These are phyloP conservation scores for Leptobrachium ailaonicum DNA, from an alignment of 2,113 vertebrate species.

Conservation along the genomic window DNA sequence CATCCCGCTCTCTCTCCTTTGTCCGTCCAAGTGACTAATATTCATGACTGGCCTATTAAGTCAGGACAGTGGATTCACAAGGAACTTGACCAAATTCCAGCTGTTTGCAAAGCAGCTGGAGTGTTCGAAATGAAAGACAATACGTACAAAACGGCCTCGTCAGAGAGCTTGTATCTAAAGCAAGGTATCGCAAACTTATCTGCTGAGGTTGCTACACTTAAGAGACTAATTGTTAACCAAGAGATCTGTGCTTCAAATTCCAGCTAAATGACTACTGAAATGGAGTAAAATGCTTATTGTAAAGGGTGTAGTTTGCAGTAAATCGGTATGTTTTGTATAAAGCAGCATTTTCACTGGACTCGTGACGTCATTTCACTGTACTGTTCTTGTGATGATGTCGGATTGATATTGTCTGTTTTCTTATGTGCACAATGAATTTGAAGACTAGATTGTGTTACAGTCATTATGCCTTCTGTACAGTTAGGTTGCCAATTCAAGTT, in stretches of 20 bases:
- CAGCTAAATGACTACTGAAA: conserved; percentile 72
- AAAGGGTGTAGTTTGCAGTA: conserved; percentile 70
- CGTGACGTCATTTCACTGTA: conserved; percentile 87
- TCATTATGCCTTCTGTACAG: conserved; percentile 78
- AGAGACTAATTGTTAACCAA: conserved; percentile 79
- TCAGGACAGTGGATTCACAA: conserved; percentile 81
- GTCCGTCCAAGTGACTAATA: conserved; percentile 83
- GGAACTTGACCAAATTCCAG: conserved; percentile 70
- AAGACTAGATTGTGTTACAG: conserved; percentile 67
- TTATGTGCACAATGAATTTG: conserved; percentile 73
- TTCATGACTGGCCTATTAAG: conserved; percentile 86
- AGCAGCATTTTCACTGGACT: conserved; percentile 78
- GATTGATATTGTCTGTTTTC: conserved; percentile 69
- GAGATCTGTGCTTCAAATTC: conserved; percentile 80
- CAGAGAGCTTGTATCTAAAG: conserved; percentile 78
- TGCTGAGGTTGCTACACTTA: conserved; percentile 79
- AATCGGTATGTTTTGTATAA: conserved; percentile 73
- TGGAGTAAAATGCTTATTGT: conserved; percentile 54
- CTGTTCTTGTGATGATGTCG: conserved; percentile 72
- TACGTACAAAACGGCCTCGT: conserved; percentile 71
- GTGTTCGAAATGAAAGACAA: conserved; percentile 67
- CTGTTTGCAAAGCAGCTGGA: conserved; percentile 65
- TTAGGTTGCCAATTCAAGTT: conserved; percentile 70
- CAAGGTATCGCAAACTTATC: conserved; percentile 75
- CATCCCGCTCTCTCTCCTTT: conserved; percentile 79